Percentiles rank a stretch among this genome's conserved stretches.
These are phyloP conservation scores for Lumbricus terrestris DNA, from an alignment of 2,888 invertebrate genomes.

Conservation along the genomic window DNA sequence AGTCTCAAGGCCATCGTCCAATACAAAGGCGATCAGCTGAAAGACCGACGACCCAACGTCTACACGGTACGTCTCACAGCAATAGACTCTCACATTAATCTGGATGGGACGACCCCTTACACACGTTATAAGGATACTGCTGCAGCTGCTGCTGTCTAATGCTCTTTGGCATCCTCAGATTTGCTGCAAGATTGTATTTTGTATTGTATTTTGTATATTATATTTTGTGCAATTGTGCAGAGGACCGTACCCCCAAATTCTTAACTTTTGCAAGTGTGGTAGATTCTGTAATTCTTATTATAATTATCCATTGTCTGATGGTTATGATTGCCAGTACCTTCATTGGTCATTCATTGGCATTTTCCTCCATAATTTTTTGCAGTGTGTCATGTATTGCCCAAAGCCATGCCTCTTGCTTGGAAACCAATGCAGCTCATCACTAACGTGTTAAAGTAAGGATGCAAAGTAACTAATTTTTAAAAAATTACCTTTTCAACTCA, in stretches of 20 bases:
- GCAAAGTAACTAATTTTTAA: not conserved
- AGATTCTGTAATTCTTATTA: no score
- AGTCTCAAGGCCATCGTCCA: slow-evolving; percentile 74
- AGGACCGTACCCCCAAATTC: not conserved
- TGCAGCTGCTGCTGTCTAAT: not conserved
- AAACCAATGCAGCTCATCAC: not conserved
- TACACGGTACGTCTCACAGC: no score
- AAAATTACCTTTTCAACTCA: not conserved
- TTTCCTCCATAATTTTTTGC: not conserved
- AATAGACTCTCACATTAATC: not conserved
- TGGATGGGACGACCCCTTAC: not conserved
- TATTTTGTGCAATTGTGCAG: not conserved
- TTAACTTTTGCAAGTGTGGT: no score
- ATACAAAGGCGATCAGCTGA: slow-evolving; percentile 64
- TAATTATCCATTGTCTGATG: not conserved
- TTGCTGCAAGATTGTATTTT: no score
- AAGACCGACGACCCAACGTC: slow-evolving; percentile 42
- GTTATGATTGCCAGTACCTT: not conserved
- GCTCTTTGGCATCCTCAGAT: not conserved
- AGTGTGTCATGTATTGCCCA: not conserved
- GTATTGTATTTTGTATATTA: no score
- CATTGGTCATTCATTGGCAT: not conserved
- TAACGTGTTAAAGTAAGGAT: not conserved
- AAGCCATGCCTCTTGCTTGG: not conserved
- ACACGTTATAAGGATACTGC: no score